These are phyloP conservation scores for Toxotes chatareus DNA, from an alignment of 2,113 vertebrate genomes.

Conservation along the genomic window DNA sequence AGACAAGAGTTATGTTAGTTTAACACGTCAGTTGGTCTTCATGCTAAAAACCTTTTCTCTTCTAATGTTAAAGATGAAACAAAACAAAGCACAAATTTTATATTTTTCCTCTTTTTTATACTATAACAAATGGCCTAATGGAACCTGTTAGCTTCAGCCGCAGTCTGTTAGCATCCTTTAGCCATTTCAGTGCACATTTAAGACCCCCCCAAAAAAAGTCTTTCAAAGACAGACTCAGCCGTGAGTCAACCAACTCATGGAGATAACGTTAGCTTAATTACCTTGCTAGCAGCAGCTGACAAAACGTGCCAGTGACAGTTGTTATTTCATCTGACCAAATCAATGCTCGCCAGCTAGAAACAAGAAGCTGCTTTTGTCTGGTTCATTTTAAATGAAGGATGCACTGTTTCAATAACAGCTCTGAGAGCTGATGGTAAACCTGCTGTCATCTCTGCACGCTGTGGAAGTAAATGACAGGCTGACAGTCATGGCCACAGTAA, in stretches of 20 bases:
- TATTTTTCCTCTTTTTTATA: neutral
- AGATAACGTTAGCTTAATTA: neutral
- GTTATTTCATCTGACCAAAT: neutral
- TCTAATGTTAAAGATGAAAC: neutral
- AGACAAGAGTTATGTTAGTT: neutral
- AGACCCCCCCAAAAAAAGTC: neutral
- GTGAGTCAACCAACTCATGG: neutral
- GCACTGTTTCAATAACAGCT: neutral
- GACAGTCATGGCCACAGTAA: neutral
- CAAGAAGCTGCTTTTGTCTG: neutral
- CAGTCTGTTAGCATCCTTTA: neutral
- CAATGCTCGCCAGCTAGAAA: neutral
- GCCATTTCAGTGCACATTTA: too few relatives aligned
- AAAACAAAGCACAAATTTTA: too few relatives aligned
- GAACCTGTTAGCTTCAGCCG: neutral
- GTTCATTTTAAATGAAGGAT: neutral
- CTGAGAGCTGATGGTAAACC: neutral
- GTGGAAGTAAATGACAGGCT: too few relatives aligned
- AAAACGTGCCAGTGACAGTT: neutral
- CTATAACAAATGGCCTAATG: neutral
- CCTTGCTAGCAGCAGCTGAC: neutral
- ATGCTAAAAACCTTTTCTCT: neutral
- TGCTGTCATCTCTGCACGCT: neutral
- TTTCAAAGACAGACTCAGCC: neutral
- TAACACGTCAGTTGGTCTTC: neutral